Evolutionary conservation across 2,888 invertebrate species (phyloP).

Genomic region (Dione vanillae): DNA sequence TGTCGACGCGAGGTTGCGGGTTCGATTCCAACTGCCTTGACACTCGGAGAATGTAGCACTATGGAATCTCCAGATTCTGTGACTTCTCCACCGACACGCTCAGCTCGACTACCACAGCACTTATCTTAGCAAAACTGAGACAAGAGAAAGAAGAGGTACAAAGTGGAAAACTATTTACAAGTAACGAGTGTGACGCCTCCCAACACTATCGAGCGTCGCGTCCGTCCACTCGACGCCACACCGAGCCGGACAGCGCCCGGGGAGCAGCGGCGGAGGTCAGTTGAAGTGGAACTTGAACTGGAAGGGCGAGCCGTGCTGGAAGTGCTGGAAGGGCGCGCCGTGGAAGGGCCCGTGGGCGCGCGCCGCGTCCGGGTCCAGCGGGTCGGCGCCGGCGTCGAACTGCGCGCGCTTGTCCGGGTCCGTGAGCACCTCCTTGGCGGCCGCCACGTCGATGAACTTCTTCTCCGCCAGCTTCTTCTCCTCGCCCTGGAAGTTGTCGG

Average conservation of each 20-base stretch:
- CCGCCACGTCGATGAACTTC: conserved; percentile 99
- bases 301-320: conserved; percentile 94
- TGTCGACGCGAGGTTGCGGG: background rate
- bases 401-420: conserved; percentile 96
- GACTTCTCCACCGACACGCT: background rate
- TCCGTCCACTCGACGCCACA: background rate
- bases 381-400: conserved; percentile 98
- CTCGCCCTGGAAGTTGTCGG: conserved; percentile 95
- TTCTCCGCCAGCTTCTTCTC: conserved; percentile 98
- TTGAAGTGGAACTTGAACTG: conserved; percentile 99
- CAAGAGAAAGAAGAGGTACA: too few relatives aligned
- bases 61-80: background rate
- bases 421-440: conserved; percentile 97
- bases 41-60: background rate
- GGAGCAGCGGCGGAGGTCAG: too few relatives aligned
- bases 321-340: conserved; percentile 89
- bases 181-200: background rate
- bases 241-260: too few relatives aligned
- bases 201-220: background rate
- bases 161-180: conserved; percentile 25
- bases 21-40: background rate
- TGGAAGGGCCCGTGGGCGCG: conserved; percentile 66
- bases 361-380: conserved; percentile 96
- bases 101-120: background rate
- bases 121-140: background rate